Base-by-base conservation (phyloP, 2,888 invertebrate species). In the Halictus ligatus region DNA sequence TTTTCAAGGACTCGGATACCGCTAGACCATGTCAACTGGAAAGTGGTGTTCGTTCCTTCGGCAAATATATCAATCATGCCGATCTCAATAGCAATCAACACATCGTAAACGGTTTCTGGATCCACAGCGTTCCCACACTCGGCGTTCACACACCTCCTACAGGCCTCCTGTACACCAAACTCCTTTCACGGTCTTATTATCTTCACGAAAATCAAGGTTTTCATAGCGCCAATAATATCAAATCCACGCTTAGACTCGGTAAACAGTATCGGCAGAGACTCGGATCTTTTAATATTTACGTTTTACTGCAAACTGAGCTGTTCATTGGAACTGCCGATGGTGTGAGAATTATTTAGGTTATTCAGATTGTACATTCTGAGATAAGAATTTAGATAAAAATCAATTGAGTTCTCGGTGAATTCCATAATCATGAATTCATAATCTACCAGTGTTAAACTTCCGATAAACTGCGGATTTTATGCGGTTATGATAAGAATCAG, bases 51-150 rank as follows among this genome's bases (percentile, higher is more conserved):
- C 25, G 73, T 29, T 48, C 29, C 73, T 48, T 48, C 73, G 48
- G 29, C 46, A 73, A 73, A 48, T 48, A 73, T 73, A 73, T 73
- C 73, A 73, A 73, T 73, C 73, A 48, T 73, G 29, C 15, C 46
- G 25, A 15, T 48, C 73, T 48, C 29, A 25, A 48, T 73, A 48
- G 46, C 48, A 73, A 73, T 73, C 46, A 25, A 73, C 29, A 29
- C 46, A 25, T 48, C 73, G 73, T 73, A 73, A 73, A 73, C 48
- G 48, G 25, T 15, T 46, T 48, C 48, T 46, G 48, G 43, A 73
- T 48, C 46, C 46, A 5, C 73, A 7, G 1, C 29, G 25, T 48
- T 48, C 73, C 48, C 73, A 69, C 69, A 69, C 69, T 64, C n/a
- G 13, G 25, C 60, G 25, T 29, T 64, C 60, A 29, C 60, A 64